These are phyloP conservation scores for Abramis brama DNA, from an alignment of 2,113 vertebrate species.

Conservation along the genomic window DNA sequence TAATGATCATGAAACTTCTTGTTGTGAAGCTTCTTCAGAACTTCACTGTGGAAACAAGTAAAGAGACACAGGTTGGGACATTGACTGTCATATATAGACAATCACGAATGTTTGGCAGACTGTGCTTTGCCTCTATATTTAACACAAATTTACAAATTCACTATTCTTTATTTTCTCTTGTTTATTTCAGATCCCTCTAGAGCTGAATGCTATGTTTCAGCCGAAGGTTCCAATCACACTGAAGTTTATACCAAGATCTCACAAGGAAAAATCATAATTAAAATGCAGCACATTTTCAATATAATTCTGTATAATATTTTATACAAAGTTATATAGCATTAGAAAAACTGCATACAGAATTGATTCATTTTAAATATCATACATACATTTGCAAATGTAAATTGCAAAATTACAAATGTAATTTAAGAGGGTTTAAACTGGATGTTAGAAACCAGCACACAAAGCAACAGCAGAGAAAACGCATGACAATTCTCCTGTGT, in stretches of 20 bases:
- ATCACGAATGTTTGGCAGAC: not conserved
- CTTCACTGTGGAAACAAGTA: slow-evolving; percentile 78
- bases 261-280: not conserved
- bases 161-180: slow-evolving; percentile 12
- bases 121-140: not conserved
- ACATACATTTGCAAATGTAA: not conserved
- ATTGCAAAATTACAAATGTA: no score
- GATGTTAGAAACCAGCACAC: no score
- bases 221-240: slow-evolving; percentile 78
- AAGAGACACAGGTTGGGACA: slow-evolving; percentile 80
- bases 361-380: not conserved
- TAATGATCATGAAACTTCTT: slow-evolving; percentile 76
- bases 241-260: slow-evolving; percentile 72
- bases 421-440: no score
- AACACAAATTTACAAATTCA: not conserved
- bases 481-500: no score
- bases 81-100: not conserved
- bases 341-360: not conserved
- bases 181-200: slow-evolving; percentile 73
- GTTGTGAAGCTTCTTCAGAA: slow-evolving; percentile 73
- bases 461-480: no score
- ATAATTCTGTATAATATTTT: not conserved
- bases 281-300: not conserved
- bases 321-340: not conserved
- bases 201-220: slow-evolving; percentile 72